A percentile compares a stretch with the other conserved stretches of the same genome.
Evolutionary conservation across 2,888 invertebrate species (phyloP).

Genomic region (Quadroppia sp.): DNA sequence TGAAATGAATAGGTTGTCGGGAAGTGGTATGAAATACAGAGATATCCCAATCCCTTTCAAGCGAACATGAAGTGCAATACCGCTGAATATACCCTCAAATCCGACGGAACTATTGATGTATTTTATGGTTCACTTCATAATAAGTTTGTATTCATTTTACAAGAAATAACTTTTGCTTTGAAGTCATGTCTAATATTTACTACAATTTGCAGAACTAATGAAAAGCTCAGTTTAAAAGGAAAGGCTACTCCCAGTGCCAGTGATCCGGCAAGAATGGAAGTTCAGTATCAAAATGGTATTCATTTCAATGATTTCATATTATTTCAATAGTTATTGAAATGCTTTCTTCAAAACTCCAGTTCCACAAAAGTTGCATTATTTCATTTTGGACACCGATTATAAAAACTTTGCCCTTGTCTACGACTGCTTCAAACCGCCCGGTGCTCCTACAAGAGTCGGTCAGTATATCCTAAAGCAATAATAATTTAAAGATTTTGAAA

Average conservation of each 20-base stretch:
- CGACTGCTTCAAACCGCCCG: constrained; percentile 39
- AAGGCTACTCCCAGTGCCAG: constrained; percentile 41
- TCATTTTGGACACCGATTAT: constrained; percentile 45
- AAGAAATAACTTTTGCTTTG: neutral
- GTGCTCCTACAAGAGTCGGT: constrained; percentile 35
- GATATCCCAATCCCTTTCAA: constrained; percentile 6
- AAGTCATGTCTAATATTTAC: neutral
- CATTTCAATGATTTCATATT: neutral
- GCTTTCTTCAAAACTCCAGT: no score
- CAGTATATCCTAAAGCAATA: no score
- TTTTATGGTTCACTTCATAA: neutral
- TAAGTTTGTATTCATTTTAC: neutral
- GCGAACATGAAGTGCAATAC: constrained; percentile 23
- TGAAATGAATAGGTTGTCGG: constrained; percentile 27
- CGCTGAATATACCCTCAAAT: constrained; percentile 11
- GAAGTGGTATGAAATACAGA: constrained; percentile 35
- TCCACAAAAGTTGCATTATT: no score
- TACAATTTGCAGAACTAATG: neutral
- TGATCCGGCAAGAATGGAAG: constrained; percentile 43
- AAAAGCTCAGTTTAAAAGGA: neutral
- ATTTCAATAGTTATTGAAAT: neutral
- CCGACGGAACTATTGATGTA: constrained; percentile 14
- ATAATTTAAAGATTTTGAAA: neutral
- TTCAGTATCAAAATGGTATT: constrained; percentile 31
- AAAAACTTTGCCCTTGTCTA: constrained; percentile 43